Percentiles rank a stretch among this genome's conserved stretches.
Conservation (phyloP, 2,113 vertebrate species). For the Symphodus melops region DNA sequence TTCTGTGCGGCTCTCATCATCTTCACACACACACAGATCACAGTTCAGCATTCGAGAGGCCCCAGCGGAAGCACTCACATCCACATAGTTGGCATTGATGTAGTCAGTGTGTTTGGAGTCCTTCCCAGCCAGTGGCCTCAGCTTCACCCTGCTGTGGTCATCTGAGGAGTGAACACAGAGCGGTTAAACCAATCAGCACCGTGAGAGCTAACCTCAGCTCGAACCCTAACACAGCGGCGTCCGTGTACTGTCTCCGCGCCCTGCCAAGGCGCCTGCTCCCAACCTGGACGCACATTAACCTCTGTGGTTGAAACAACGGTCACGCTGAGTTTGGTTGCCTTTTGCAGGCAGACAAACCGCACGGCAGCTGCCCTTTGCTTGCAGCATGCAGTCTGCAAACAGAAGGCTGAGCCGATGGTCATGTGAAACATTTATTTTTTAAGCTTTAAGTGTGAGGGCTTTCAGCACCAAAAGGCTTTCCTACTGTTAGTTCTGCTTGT, state of each 20-base stretch:
- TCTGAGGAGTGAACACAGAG: slow-evolving; percentile 79
- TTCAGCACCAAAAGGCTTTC: neutral
- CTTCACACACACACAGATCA: slow-evolving; percentile 13
- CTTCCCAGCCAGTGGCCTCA: slow-evolving; percentile 92
- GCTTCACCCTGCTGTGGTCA: slow-evolving; percentile 96
- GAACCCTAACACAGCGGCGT: neutral
- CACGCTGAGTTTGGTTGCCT: neutral
- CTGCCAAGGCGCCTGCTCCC: slow-evolving; percentile 8
- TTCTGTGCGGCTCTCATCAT: neutral
- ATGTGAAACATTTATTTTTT: neutral
- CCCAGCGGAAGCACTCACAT: slow-evolving; percentile 87
- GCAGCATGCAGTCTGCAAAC: neutral
- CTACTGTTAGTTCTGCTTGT: neutral
- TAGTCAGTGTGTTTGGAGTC: slow-evolving; percentile 97
- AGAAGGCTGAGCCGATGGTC: neutral
- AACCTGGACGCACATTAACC: slow-evolving; percentile 13
- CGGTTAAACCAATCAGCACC: neutral
- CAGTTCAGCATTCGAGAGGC: slow-evolving; percentile 5
- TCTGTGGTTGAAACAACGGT: slow-evolving; percentile 13
- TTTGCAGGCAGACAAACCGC: slow-evolving; percentile 13
- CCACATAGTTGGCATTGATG: slow-evolving; percentile 96
- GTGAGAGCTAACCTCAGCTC: neutral
- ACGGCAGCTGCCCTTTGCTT: slow-evolving; percentile 2
- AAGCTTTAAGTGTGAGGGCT: neutral
- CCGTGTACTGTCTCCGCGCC: neutral